Evolutionary conservation across 2,113 vertebrate genomes (phyloP).

Genomic region (Alouatta palliata): DNA sequence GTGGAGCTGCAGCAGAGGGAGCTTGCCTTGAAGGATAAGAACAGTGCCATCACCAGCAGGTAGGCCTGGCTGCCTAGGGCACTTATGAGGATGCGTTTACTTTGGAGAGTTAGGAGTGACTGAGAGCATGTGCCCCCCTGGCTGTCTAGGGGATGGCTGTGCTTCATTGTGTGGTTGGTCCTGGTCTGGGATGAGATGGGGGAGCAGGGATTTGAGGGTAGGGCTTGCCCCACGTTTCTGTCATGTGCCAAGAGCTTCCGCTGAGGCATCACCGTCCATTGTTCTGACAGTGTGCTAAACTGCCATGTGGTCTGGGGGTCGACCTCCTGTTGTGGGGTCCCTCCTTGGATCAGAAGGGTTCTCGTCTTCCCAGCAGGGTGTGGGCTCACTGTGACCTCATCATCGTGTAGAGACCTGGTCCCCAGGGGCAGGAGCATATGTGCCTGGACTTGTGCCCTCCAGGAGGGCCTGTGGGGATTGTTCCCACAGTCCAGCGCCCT

Average conservation of each 20-base stretch:
- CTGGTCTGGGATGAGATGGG: accelerated
- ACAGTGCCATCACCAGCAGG: constrained; percentile 90
- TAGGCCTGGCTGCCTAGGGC: constrained; percentile 62
- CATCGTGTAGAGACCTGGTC: not conserved
- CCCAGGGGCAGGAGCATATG: not conserved
- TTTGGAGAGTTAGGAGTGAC: too few relatives aligned
- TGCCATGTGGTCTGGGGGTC: accelerated
- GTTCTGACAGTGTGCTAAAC: not conserved
- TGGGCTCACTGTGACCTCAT: not conserved
- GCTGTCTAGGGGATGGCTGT: not conserved
- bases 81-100: accelerated
- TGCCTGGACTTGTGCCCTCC: not conserved
- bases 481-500: not conserved
- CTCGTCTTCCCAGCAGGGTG: accelerated
- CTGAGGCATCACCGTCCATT: not conserved
- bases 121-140: not conserved
- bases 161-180: not conserved
- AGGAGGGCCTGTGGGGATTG: too few relatives aligned
- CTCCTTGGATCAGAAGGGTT: not conserved
- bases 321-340: not conserved
- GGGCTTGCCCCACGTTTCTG: accelerated
- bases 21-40: constrained; percentile 93
- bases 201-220: not conserved
- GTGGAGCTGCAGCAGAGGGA: constrained; percentile 95
- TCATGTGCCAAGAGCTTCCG: accelerated